A percentile compares a stretch with the other conserved stretches of the same genome.
phyloP scores from a whole-genome alignment of 2,113 vertebrate genomes.

The Axis porcinus region DNA sequence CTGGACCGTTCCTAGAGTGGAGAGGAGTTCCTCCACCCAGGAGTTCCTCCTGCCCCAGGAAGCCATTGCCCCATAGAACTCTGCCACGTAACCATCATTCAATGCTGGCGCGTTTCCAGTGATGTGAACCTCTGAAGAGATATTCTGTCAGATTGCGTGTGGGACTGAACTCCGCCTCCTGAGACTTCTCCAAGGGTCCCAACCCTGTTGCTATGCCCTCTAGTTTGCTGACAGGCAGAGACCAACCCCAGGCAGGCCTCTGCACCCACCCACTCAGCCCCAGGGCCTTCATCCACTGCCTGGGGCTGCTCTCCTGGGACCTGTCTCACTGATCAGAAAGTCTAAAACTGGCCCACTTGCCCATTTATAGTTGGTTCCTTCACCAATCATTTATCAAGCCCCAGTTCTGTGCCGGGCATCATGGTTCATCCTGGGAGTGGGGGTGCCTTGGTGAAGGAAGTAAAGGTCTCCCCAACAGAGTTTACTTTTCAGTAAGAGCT shows the following conservation, averaged over 20 bases:
- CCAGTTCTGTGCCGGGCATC: background rate
- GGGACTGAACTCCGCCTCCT: background rate
- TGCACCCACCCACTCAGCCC: rapidly evolving
- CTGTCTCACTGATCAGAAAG: background rate
- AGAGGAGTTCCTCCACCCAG: background rate
- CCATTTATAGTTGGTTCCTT: background rate
- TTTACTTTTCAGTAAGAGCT: background rate
- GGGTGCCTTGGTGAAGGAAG: background rate
- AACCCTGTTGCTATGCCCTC: background rate
- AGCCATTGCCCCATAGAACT: background rate
- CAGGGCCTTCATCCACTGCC: background rate
- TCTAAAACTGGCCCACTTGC: background rate
- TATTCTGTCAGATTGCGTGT: rapidly evolving
- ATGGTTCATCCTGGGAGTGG: background rate
- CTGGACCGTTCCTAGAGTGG: rapidly evolving
- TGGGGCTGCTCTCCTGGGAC: background rate
- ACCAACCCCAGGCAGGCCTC: background rate
- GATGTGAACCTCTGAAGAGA: background rate
- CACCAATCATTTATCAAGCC: background rate
- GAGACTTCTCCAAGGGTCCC: background rate
- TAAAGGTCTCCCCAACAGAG: background rate
- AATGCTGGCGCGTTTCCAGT: rapidly evolving
- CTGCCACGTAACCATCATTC: background rate
- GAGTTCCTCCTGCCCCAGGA: background rate
- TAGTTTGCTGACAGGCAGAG: background rate